Conservation (phyloP, 2,113 vertebrate species). For the Xiphophorus maculatus region DNA sequence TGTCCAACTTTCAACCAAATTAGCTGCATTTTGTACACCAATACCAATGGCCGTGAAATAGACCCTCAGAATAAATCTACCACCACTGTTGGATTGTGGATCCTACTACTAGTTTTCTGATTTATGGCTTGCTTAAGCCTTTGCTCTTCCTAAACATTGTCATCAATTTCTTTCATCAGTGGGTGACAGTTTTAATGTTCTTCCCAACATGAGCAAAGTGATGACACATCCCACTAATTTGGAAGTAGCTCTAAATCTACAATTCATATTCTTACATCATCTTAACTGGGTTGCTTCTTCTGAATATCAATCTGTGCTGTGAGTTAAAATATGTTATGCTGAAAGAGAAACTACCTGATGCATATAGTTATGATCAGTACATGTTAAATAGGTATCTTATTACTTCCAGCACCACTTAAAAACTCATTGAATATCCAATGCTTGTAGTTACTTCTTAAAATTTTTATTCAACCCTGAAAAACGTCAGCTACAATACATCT, state of each 20-base stretch:
- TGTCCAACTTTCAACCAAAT: no score
- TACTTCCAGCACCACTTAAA: no score
- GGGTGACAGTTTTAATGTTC: not conserved
- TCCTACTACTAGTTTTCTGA: no score
- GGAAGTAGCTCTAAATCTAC: not conserved
- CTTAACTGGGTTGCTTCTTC: not conserved
- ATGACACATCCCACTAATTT: not conserved
- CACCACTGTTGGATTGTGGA: not conserved
- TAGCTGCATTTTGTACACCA: no score
- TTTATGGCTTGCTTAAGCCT: no score
- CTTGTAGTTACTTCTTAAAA: no score
- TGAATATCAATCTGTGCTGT: not conserved
- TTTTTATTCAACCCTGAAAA: no score
- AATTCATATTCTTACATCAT: not conserved
- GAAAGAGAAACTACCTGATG: not conserved
- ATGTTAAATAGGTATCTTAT: not conserved
- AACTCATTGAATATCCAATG: no score
- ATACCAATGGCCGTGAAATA: no score
- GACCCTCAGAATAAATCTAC: not conserved
- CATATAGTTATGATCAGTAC: not conserved
- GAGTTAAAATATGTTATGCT: not conserved
- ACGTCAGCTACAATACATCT: no score
- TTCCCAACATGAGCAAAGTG: not conserved
- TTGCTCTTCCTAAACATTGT: no score
- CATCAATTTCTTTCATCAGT: no score